Evolutionary conservation across 2,797 vertebrate species (phyloP).

Genomic region (Margarornis squamiger): DNA sequence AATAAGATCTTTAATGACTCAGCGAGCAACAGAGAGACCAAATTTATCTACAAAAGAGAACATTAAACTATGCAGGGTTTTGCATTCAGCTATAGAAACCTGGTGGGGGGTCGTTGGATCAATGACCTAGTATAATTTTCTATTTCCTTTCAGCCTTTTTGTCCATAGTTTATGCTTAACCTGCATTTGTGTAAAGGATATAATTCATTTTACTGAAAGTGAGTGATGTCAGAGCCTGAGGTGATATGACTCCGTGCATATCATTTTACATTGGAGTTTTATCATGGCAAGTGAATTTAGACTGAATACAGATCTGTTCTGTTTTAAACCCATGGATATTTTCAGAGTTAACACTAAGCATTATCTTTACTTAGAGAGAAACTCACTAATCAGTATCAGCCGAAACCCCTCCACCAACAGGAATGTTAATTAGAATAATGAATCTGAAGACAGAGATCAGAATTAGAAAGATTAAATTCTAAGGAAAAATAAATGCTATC

Average conservation of each 20-base stretch:
- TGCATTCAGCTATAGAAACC: background rate
- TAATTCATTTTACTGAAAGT: background rate
- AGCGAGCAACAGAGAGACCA: background rate
- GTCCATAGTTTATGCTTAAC: background rate
- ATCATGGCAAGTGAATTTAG: background rate
- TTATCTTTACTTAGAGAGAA: background rate
- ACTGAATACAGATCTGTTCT: background rate
- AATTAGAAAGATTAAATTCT: background rate
- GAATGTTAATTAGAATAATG: background rate
- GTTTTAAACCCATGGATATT: background rate
- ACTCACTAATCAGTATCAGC: background rate
- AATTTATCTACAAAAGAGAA: background rate
- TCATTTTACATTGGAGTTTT: background rate
- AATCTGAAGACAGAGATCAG: background rate
- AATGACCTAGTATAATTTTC: background rate
- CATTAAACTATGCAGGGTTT: background rate
- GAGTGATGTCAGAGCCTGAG: background rate
- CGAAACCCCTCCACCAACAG: background rate
- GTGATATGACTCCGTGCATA: background rate
- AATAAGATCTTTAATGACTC: background rate
- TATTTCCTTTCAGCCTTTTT: background rate
- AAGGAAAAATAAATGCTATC: background rate
- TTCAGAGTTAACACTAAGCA: background rate
- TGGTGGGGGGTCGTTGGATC: background rate
- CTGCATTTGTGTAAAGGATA: background rate